Conservation (phyloP, 2,113 vertebrate genomes). For the Mormoops blainvillei region DNA sequence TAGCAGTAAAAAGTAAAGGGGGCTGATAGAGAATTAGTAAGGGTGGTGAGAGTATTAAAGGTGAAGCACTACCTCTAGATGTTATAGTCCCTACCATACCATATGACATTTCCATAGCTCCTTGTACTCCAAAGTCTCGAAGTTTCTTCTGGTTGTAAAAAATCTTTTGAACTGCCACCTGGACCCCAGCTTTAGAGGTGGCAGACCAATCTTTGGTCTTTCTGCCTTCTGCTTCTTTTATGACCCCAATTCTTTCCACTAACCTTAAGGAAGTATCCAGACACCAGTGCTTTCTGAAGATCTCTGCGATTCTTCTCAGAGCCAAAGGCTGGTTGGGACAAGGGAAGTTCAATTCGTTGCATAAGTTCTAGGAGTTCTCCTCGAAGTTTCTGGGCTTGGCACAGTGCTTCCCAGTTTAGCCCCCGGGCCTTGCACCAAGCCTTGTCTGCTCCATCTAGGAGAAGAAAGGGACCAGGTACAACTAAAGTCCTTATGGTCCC, state of each 20-base stretch:
- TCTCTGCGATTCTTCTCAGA: constrained; percentile 89
- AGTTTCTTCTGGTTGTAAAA: background rate
- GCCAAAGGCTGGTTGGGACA: constrained; percentile 91
- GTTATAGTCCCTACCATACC: background rate
- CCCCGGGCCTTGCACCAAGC: constrained; percentile 90
- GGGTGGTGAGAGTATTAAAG: background rate
- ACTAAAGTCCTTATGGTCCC: background rate
- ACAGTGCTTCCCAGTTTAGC: constrained; percentile 83
- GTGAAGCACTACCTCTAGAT: background rate
- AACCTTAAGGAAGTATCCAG: constrained; percentile 96
- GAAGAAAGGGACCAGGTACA: background rate
- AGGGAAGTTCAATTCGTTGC: constrained; percentile 92
- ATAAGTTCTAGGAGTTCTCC: constrained; percentile 92
- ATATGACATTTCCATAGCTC: background rate
- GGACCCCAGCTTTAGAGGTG: background rate
- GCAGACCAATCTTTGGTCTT: background rate
- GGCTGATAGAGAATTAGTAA: background rate
- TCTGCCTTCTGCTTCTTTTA: background rate
- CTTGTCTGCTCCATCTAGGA: constrained; percentile 86
- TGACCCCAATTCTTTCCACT: background rate
- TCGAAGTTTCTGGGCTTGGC: constrained; percentile 86
- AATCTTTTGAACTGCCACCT: background rate
- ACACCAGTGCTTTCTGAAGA: constrained; percentile 93
- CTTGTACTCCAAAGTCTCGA: background rate
- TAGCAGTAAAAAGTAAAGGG: background rate